Evolutionary conservation across 2,113 vertebrate genomes (phyloP).

Genomic region (Myrmophylax atrothorax): DNA sequence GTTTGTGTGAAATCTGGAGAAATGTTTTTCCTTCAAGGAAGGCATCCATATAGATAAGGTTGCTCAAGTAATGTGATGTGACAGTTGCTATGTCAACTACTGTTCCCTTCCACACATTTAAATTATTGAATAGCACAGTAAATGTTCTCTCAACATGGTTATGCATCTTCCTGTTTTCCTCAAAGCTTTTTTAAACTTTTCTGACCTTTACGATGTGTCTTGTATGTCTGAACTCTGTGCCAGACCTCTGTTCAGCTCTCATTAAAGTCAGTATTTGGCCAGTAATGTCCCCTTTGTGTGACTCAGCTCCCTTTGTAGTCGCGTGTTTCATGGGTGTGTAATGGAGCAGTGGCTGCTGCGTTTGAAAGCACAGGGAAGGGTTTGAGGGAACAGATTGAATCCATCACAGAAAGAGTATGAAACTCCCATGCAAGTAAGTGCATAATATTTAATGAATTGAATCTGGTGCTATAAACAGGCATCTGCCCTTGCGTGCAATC

Average conservation of each 20-base stretch:
- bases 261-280: background rate
- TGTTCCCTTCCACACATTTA: conserved; percentile 57
- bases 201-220: conserved; percentile 20
- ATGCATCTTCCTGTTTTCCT: conserved; percentile 28
- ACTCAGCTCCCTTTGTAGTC: conserved; percentile 24
- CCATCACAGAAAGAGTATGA: conserved; percentile 26
- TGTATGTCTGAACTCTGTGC: conserved; percentile 13
- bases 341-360: conserved; percentile 16
- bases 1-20: conserved; percentile 52
- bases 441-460: conserved; percentile 43
- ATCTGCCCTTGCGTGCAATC: conserved; percentile 22
- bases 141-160: conserved; percentile 51
- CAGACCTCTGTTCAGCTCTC: background rate
- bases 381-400: conserved; percentile 46
- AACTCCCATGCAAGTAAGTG: conserved; percentile 34
- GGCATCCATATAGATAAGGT: conserved; percentile 66
- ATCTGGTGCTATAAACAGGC: conserved; percentile 34
- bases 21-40: conserved; percentile 64
- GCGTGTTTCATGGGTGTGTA: conserved; percentile 62
- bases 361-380: conserved; percentile 25
- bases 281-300: background rate
- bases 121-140: conserved; percentile 65
- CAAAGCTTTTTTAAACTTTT: conserved; percentile 46
- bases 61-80: conserved; percentile 67
- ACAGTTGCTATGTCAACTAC: conserved; percentile 74